A percentile compares a stretch with the other conserved stretches of the same genome.
phyloP scores from a whole-genome alignment of 1,140 invertebrate species.

The Coelopa frigida region DNA sequence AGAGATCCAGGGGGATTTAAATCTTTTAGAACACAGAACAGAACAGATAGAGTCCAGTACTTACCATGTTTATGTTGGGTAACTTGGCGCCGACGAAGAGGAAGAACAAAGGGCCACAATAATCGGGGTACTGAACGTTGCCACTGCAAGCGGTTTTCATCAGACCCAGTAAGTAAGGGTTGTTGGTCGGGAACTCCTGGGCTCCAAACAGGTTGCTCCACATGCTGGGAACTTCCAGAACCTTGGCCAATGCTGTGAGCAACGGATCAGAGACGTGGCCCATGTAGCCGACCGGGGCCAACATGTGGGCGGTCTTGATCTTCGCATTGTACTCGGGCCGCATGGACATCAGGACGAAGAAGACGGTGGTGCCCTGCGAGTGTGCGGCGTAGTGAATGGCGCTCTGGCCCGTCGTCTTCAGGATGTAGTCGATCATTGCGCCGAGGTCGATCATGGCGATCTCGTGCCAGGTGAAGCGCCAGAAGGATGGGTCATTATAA shows the following conservation, averaged over 20 bases:
- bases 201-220: constrained; percentile 31
- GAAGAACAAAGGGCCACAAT: constrained; percentile 27
- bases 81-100: constrained; percentile 24
- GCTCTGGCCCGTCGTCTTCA: constrained; percentile 49
- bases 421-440: constrained; percentile 59
- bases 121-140: constrained; percentile 16
- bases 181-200: constrained; percentile 28
- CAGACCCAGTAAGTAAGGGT: constrained; percentile 21
- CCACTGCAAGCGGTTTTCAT: constrained; percentile 30
- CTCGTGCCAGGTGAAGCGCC: constrained; percentile 59
- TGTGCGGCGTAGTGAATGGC: constrained; percentile 60
- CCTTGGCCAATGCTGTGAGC: not conserved
- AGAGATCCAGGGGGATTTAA: not conserved
- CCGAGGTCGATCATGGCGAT: constrained; percentile 63
- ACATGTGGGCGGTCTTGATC: constrained; percentile 48
- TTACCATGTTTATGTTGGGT: constrained; percentile 28
- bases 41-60: too few relatives aligned
- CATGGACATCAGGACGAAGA: constrained; percentile 49
- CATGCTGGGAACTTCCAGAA: constrained; percentile 21
- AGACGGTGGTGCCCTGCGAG: constrained; percentile 52
- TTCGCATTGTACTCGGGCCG: constrained; percentile 54
- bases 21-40: too few relatives aligned
- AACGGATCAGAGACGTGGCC: constrained; percentile 14
- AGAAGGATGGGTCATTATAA: constrained; percentile 53
- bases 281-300: constrained; percentile 55